These are phyloP conservation scores for Tipula confusa DNA, from an alignment of 2,888 invertebrate genomes.

Conservation along the genomic window DNA sequence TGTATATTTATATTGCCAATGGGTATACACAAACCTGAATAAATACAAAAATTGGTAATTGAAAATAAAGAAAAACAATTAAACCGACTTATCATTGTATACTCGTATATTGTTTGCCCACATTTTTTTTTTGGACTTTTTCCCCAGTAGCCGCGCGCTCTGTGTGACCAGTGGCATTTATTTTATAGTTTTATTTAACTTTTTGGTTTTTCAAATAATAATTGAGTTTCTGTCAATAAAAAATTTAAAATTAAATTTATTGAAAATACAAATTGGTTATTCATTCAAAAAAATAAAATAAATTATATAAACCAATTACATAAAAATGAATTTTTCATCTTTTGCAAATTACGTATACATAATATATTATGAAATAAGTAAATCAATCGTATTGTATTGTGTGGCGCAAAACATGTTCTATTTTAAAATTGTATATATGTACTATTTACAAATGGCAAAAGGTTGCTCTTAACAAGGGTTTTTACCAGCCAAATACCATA, in stretches of 20 bases:
- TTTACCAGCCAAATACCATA: no score
- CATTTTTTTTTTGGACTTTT: neutral
- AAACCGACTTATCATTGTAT: neutral
- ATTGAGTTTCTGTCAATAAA: conserved; percentile 6
- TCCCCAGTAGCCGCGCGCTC: neutral
- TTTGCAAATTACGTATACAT: neutral
- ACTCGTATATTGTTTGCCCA: neutral
- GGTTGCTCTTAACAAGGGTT: no score
- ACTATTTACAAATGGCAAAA: no score
- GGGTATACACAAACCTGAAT: neutral
- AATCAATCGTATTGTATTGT: neutral
- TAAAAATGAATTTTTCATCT: neutral
- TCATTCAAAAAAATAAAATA: neutral
- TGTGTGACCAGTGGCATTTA: conserved; percentile 4
- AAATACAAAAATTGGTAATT: conserved; percentile 3
- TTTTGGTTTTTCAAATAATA: neutral
- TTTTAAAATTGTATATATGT: no score
- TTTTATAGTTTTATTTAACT: neutral
- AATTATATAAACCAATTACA: neutral
- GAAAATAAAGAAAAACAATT: neutral
- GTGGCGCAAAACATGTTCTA: neutral
- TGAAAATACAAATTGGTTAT: neutral
- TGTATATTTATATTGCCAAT: neutral
- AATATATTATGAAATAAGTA: neutral
- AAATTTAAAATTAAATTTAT: neutral